Percentiles rank a stretch among this genome's conserved stretches.
phyloP scores from a whole-genome alignment of 1,140 invertebrate genomes.

The Teleogryllus occipitalis region DNA sequence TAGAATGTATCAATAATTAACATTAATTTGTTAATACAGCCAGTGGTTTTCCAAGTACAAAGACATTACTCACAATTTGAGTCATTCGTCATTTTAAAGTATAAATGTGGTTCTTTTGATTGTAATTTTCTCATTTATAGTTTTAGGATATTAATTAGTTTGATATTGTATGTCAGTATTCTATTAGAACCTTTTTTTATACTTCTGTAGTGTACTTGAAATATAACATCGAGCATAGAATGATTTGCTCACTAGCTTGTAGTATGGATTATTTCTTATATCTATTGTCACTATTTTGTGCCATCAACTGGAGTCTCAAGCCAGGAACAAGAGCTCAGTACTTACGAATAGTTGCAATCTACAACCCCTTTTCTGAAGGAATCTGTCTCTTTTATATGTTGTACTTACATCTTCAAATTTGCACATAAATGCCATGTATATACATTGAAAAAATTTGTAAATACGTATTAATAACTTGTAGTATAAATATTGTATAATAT shows the following conservation, averaged over 20 bases:
- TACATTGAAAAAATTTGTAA: conserved; percentile 10
- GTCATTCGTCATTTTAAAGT: not conserved
- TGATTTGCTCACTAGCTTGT: not conserved
- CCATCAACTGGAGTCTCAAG: not conserved
- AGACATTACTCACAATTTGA: not conserved
- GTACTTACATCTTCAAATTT: conserved; percentile 7
- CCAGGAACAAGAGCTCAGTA: not conserved
- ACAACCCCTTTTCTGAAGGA: not conserved
- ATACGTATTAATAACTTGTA: conserved; percentile 9
- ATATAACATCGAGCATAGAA: not conserved
- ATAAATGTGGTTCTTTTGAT: not conserved
- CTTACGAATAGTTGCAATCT: not conserved
- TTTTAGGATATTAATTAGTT: not conserved
- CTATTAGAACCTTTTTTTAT: not conserved
- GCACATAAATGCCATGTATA: conserved; percentile 8
- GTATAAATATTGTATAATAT: conserved; percentile 8
- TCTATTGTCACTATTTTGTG: not conserved
- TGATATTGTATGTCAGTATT: not conserved
- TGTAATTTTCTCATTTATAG: not conserved
- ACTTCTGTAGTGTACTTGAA: not conserved
- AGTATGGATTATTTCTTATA: not conserved
- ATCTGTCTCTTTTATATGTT: conserved; percentile 2
- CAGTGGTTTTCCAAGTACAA: not conserved
- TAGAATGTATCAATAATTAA: not conserved
- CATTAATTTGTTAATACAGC: not conserved